Conservation (phyloP, 2,888 invertebrate species). For the Drosophila birchii region DNA sequence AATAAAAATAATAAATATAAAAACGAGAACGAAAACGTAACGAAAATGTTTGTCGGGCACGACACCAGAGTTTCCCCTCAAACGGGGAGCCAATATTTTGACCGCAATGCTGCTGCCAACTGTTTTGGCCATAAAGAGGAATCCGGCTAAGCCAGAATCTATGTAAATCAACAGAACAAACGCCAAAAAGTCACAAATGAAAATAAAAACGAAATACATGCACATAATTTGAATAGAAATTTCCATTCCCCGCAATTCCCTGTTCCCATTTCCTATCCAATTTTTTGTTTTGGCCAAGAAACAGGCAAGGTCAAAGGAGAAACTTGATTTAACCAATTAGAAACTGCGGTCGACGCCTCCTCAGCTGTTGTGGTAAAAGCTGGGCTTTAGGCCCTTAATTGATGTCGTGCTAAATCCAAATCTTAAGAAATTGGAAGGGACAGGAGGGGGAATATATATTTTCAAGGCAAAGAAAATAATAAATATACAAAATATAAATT, state of each 20-base stretch:
- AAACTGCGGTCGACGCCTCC: slow-evolving; percentile 27
- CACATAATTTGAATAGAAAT: slow-evolving; percentile 60
- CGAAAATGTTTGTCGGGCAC: slow-evolving; percentile 62
- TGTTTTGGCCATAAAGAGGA: slow-evolving; percentile 50
- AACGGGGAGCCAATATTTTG: slow-evolving; percentile 17
- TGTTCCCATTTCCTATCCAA: neutral
- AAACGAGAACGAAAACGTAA: neutral
- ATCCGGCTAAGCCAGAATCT: slow-evolving; percentile 16
- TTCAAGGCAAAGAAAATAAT: neutral
- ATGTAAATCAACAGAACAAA: slow-evolving; percentile 56
- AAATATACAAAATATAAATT: too few relatives aligned
- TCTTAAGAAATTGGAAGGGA: neutral
- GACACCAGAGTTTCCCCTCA: slow-evolving; percentile 14
- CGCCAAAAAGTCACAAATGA: slow-evolving; percentile 52
- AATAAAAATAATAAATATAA: slow-evolving; percentile 33
- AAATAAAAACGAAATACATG: slow-evolving; percentile 69
- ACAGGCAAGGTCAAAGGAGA: slow-evolving; percentile 11
- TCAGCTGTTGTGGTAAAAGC: neutral
- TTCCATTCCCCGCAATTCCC: too few relatives aligned
- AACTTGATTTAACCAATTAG: slow-evolving; percentile 33
- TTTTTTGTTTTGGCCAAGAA: neutral
- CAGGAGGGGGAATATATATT: too few relatives aligned
- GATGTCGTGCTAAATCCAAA: slow-evolving; percentile 5
- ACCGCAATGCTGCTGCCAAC: slow-evolving; percentile 55
- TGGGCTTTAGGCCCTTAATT: slow-evolving; percentile 10